Evolutionary conservation across 2,113 vertebrate species (phyloP).

Genomic region (Megaleporinus macrocephalus): DNA sequence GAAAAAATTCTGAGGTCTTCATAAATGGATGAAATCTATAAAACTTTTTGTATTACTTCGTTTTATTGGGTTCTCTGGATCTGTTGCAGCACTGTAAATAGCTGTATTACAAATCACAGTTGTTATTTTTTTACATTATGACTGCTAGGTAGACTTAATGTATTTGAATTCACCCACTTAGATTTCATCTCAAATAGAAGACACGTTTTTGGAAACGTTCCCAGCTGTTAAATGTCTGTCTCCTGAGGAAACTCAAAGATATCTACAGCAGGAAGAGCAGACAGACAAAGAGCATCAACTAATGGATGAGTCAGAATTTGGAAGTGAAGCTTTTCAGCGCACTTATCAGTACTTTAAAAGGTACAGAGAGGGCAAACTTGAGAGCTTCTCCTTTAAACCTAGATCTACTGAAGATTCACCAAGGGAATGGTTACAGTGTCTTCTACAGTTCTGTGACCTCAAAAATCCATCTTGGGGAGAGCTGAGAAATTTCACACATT

Average conservation of each 20-base stretch:
- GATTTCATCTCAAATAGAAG: conserved; percentile 50
- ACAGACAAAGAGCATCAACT: conserved; percentile 53
- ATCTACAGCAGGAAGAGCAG: conserved; percentile 24
- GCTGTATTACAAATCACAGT: too few species aligned
- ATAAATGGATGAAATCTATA: too few species aligned
- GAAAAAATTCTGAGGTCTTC: too few species aligned
- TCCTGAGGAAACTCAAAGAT: conserved; percentile 77
- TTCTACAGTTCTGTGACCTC: conserved; percentile 79
- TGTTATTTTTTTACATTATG: too few species aligned
- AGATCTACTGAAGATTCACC: conserved; percentile 71
- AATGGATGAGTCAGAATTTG: conserved; percentile 74
- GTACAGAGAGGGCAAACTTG: conserved; percentile 66
- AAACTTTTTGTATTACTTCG: too few species aligned
- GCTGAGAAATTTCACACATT: conserved; percentile 79
- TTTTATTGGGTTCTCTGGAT: too few species aligned
- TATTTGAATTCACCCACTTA: not conserved
- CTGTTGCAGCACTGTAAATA: too few species aligned
- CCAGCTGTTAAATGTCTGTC: conserved; percentile 57
- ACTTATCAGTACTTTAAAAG: conserved; percentile 82
- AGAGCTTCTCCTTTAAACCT: conserved; percentile 65
- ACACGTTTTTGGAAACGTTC: conserved; percentile 41
- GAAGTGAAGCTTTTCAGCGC: conserved; percentile 80
- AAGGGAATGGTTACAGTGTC: conserved; percentile 73
- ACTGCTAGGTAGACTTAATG: too few species aligned
- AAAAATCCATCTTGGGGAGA: conserved; percentile 82